Evolutionary conservation across 1,140 invertebrate species (phyloP).

Genomic region (Ganaspis sp.): DNA sequence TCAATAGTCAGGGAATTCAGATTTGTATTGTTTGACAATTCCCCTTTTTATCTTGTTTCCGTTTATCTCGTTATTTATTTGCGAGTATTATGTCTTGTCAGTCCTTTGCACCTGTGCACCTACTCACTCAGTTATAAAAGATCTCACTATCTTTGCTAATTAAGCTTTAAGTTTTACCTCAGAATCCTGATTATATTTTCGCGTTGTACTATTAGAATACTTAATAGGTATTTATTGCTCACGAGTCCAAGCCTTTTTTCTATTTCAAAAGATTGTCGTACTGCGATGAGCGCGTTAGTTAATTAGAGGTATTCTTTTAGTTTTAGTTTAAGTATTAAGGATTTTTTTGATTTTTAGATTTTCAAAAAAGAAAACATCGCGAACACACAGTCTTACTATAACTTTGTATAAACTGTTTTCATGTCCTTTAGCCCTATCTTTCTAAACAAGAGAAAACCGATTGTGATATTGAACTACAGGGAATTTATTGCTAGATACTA

Average conservation of each 20-base stretch:
- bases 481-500: conserved; percentile 33
- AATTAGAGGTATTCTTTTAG: conserved; percentile 28
- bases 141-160: conserved; percentile 45
- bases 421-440: conserved; percentile 4
- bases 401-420: background rate
- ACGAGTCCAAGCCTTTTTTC: conserved; percentile 8
- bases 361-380: conserved; percentile 6
- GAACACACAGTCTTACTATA: conserved; percentile 1
- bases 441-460: conserved; percentile 36
- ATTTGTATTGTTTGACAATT: background rate
- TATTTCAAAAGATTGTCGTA: background rate
- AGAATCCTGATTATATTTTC: conserved; percentile 1
- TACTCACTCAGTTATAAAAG: conserved; percentile 9
- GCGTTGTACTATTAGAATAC: background rate
- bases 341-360: background rate
- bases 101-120: conserved; percentile 5
- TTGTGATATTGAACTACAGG: conserved; percentile 47
- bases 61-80: conserved; percentile 7
- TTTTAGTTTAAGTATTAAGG: background rate
- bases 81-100: conserved; percentile 3
- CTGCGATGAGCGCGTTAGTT: conserved; percentile 14
- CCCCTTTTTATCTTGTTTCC: background rate
- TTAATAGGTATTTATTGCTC: background rate
- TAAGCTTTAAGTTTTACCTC: conserved; percentile 14
- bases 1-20: background rate